Evolutionary conservation across 2,888 invertebrate genomes (phyloP).

Genomic region (Dinocampus coccinellae): DNA sequence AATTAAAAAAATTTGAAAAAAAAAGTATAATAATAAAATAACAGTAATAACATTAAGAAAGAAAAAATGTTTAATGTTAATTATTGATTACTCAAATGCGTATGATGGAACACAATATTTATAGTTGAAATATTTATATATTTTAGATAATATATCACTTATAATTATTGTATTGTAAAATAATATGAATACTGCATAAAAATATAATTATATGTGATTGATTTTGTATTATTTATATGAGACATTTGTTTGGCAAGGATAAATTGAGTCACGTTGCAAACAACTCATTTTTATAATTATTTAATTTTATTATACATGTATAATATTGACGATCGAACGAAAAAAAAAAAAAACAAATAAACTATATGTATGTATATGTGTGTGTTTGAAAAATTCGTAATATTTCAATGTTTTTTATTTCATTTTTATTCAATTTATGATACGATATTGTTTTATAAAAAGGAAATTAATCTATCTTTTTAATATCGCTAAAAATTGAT

Average conservation of each 20-base stretch:
- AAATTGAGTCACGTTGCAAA: neutral
- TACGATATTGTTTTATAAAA: neutral
- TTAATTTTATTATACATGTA: neutral
- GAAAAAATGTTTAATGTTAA: conserved; percentile 32
- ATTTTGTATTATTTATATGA: neutral
- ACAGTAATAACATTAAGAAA: too few species aligned
- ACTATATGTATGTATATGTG: neutral
- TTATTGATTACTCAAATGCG: neutral
- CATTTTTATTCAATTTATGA: neutral
- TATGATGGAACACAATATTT: conserved; percentile 54
- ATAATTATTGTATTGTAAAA: conserved; percentile 52
- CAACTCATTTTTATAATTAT: neutral
- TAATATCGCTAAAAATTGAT: neutral
- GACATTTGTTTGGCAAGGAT: neutral
- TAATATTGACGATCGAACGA: neutral
- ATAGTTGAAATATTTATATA: conserved; percentile 52
- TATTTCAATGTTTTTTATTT: neutral
- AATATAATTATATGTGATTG: conserved; percentile 41
- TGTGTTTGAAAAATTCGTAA: neutral
- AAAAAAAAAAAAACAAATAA: neutral
- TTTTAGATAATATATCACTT: conserved; percentile 52
- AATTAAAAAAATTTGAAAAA: too few species aligned
- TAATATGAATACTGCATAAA: conserved; percentile 60
- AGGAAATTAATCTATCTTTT: neutral
- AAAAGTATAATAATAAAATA: too few species aligned